Conservation (phyloP, 2,113 vertebrate genomes). For the Melanostigma gelatinosum region DNA sequence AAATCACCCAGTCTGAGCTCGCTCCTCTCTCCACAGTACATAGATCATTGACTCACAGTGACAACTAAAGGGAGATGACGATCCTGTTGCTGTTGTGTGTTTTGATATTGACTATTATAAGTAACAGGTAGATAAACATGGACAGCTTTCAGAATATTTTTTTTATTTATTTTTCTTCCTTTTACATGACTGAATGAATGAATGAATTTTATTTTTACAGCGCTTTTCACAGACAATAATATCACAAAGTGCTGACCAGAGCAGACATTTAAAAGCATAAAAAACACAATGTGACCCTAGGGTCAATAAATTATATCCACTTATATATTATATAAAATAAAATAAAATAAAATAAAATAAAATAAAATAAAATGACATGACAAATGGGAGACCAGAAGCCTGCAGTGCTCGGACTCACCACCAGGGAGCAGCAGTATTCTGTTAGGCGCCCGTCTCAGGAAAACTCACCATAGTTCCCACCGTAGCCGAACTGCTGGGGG, state of each 20-base stretch:
- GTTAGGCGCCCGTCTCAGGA: background rate
- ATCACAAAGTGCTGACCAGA: too few species aligned
- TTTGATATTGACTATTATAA: slow-evolving; percentile 1
- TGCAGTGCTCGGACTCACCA: slow-evolving; percentile 45
- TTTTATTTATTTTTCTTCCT: background rate
- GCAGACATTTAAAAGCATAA: too few species aligned
- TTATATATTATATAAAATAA: too few species aligned
- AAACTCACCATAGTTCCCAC: slow-evolving; percentile 90
- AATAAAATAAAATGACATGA: background rate
- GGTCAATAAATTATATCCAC: too few species aligned
- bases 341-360: too few species aligned
- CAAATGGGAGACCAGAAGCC: background rate
- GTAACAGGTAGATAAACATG: background rate
- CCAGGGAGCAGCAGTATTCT: slow-evolving; percentile 63
- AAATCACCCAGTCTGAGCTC: slow-evolving; percentile 15
- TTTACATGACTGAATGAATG: background rate
- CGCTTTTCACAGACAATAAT: too few species aligned
- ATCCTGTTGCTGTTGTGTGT: background rate
- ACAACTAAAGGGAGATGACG: background rate
- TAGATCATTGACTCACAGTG: background rate
- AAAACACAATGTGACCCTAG: too few species aligned
- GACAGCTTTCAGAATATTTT: background rate
- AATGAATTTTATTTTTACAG: too few species aligned
- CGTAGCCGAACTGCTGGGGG: slow-evolving; percentile 92
- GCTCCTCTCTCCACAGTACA: background rate